Base-by-base conservation (phyloP, 2,888 invertebrate genomes). In the Metallyticus violacea region DNA sequence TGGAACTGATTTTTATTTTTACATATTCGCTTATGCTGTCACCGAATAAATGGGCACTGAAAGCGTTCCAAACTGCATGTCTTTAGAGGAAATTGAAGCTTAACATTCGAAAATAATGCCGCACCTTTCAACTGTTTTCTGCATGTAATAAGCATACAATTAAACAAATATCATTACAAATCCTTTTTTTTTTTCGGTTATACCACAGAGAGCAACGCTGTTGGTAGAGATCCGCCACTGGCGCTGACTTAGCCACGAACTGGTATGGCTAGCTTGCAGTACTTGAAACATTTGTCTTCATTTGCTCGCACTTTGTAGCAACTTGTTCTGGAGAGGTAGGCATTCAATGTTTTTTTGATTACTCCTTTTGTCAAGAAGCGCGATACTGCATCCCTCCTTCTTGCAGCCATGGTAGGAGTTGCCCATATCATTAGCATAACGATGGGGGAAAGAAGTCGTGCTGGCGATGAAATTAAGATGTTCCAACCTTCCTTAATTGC, bases 231-330 rank as follows among this genome's bases (percentile, higher is more conserved):
- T 62, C 40, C 40, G 40, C 40, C 40, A 62, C 40, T 15, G 40
- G 40, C 40, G 40, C 15, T 62, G 40, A 15, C 40, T 15, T n/a
- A n/a, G n/a, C n/a, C n/a, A n/a, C n/a, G 40, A 62, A 62, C 40
- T 62, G 40, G 40, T 15, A 62, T 62, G 40, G 40, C 40, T 15
- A 22, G 40, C 40, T 7, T 62, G 40, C 40, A 62, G 15, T 62
- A 62, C 62, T 9, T 28, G 62, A 29, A 26, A 78, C 86, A 86
- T 86, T 86, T 86, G 83, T 86, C 86, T 86, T 86, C 86, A 86
- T 86, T 86, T 86, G 86, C 86, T 79, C 62, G 40, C 83, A 82
- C 86, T 86, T 81, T 86, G 86, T 86, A 82, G 62, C 82, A 79
- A 86, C 86, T 86, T 86, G 86, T 86, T 62, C 40, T 15, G 40